These are phyloP conservation scores for Eurytoma adleriae DNA, from an alignment of 2,888 invertebrate species.

Conservation along the genomic window DNA sequence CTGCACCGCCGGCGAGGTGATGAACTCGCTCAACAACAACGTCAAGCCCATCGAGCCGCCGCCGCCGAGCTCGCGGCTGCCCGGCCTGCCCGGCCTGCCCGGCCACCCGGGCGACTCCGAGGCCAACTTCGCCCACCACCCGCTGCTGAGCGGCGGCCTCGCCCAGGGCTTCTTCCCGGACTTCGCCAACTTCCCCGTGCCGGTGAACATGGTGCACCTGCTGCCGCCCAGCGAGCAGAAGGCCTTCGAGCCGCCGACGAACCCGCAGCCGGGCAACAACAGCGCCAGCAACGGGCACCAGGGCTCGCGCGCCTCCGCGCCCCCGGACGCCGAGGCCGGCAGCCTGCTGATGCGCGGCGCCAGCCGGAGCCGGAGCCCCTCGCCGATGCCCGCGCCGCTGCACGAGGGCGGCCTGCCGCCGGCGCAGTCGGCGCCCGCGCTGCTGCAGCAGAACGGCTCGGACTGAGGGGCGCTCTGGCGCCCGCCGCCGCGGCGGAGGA, in stretches of 20 bases:
- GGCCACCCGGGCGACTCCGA: slow-evolving; percentile 62
- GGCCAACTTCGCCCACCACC: slow-evolving; percentile 69
- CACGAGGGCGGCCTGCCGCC: slow-evolving; percentile 76
- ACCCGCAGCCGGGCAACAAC: slow-evolving; percentile 72
- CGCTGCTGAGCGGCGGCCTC: slow-evolving; percentile 74
- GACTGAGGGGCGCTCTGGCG: slow-evolving; percentile 78
- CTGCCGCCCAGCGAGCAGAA: slow-evolving; percentile 87
- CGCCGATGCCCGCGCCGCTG: slow-evolving; percentile 73
- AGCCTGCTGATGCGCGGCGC: slow-evolving; percentile 54
- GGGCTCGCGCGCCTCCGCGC: slow-evolving; percentile 17
- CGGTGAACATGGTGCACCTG: slow-evolving; percentile 90
- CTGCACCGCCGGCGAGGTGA: slow-evolving; percentile 86
- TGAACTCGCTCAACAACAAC: slow-evolving; percentile 77
- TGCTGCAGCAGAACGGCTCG: slow-evolving; percentile 87
- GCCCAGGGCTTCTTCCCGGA: slow-evolving; percentile 90
- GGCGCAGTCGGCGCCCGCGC: slow-evolving; percentile 77
- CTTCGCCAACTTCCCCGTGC: slow-evolving; percentile 89
- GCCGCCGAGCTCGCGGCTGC: slow-evolving; percentile 63
- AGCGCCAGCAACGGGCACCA: slow-evolving; percentile 51
- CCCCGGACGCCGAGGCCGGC: slow-evolving; percentile 48
- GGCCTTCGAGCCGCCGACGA: slow-evolving; percentile 79
- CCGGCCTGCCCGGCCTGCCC: slow-evolving; percentile 15
- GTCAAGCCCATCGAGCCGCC: slow-evolving; percentile 77
- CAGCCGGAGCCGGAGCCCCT: slow-evolving; percentile 63
- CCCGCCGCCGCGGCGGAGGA: slow-evolving; percentile 29